These are phyloP conservation scores for Castor canadensis DNA, from an alignment of 2,113 vertebrate genomes.

Conservation along the genomic window DNA sequence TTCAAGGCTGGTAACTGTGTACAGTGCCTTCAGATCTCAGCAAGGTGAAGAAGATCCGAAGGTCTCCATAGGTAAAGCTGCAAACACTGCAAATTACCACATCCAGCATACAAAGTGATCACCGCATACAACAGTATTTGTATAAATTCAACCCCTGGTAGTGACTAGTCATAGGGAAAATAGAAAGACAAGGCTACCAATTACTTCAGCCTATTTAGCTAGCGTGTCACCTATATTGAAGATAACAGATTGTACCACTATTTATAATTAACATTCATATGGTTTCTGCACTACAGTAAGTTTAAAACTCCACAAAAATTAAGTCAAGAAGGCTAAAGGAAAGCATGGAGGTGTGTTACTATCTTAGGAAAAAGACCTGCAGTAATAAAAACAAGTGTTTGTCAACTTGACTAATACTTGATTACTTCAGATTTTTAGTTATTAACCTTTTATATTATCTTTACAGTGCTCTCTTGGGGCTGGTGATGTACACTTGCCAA, in stretches of 20 bases:
- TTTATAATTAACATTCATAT: slow-evolving; percentile 26
- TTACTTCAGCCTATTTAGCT: not conserved
- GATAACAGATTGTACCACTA: not conserved
- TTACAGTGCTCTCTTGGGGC: too few species aligned
- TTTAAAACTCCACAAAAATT: slow-evolving; percentile 15
- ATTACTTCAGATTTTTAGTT: slow-evolving; percentile 25
- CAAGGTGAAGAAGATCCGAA: not conserved
- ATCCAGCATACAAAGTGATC: not conserved
- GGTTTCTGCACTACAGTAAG: not conserved
- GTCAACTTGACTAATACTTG: not conserved
- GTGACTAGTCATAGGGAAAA: not conserved
- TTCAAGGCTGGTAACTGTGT: not conserved
- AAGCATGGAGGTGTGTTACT: not conserved
- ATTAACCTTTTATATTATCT: not conserved
- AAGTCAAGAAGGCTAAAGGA: not conserved
- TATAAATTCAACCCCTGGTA: not conserved
- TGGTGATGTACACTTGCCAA: too few species aligned
- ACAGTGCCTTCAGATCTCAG: not conserved
- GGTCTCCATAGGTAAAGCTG: not conserved
- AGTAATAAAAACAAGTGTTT: slow-evolving; percentile 18
- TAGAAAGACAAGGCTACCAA: not conserved
- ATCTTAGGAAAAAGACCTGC: slow-evolving; percentile 1
- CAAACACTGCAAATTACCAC: not conserved
- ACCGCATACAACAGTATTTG: not conserved
- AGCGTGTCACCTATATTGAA: not conserved